phyloP scores from a whole-genome alignment of 2,797 vertebrate species.

The Protosalanx chinensis region DNA sequence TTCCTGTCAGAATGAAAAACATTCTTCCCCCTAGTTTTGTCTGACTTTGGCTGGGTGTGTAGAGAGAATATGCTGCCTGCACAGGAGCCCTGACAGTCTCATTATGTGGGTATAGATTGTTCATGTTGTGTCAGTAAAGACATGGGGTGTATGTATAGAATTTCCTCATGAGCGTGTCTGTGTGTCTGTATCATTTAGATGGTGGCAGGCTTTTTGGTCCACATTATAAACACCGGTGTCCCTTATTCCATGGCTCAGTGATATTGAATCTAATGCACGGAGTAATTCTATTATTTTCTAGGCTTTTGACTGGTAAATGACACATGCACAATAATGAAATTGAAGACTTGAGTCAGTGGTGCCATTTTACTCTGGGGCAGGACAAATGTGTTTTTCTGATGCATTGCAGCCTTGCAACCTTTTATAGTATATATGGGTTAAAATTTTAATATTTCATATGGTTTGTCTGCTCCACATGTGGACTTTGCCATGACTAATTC shows the following conservation, averaged over 20 bases:
- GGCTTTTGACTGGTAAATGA: conserved; percentile 57
- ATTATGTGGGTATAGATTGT: conserved; percentile 47
- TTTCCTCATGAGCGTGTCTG: conserved; percentile 26
- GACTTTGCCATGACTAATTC: conserved; percentile 60
- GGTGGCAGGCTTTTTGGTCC: conserved; percentile 29
- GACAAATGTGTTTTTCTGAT: conserved; percentile 34
- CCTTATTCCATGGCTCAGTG: conserved; percentile 44
- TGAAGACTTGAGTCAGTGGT: conserved; percentile 39
- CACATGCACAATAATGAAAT: conserved; percentile 47
- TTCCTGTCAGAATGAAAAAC: not conserved
- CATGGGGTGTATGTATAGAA: conserved; percentile 48
- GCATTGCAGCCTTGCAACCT: conserved; percentile 37
- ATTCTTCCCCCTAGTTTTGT: conserved; percentile 31
- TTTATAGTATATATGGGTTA: conserved; percentile 42
- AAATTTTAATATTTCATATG: conserved; percentile 64
- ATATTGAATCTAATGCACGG: conserved; percentile 51
- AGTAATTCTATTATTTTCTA: conserved; percentile 57
- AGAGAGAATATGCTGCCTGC: conserved; percentile 20
- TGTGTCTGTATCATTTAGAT: conserved; percentile 52
- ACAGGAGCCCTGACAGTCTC: conserved; percentile 44
- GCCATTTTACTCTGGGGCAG: conserved; percentile 30
- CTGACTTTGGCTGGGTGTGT: conserved; percentile 19
- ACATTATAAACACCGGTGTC: conserved; percentile 41
- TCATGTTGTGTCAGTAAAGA: conserved; percentile 43
- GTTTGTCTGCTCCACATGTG: conserved; percentile 52